Conservation (phyloP, 2,113 vertebrate genomes). For the Porphyrio hochstetteri region DNA sequence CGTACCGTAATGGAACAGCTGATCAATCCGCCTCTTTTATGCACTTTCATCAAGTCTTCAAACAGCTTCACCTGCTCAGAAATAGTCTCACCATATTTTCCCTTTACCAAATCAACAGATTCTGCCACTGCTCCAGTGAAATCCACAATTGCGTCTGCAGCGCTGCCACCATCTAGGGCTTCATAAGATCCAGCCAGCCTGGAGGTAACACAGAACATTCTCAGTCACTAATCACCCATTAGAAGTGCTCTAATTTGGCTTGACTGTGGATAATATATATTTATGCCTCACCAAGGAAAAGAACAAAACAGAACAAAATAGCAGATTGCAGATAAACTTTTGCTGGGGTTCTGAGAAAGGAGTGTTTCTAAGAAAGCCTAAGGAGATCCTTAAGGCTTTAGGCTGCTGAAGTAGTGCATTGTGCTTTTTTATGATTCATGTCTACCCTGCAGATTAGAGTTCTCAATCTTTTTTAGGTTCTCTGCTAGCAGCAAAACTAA, state of each 20-base stretch:
- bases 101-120: conserved; percentile 80
- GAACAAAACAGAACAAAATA: not conserved
- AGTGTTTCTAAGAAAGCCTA: not conserved
- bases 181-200: conserved; percentile 92
- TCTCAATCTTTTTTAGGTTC: not conserved
- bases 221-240: not conserved
- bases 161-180: conserved; percentile 89
- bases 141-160: conserved; percentile 92
- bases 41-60: conserved; percentile 84
- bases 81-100: conserved; percentile 76
- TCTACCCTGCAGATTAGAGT: not conserved
- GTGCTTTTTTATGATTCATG: not conserved
- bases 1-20: conserved; percentile 88
- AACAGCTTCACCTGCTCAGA: conserved; percentile 85
- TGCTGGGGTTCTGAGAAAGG: not conserved
- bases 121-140: conserved; percentile 92
- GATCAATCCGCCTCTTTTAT: conserved; percentile 86
- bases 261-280: not conserved
- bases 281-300: not conserved
- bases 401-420: not conserved
- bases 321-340: not conserved
- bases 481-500: not conserved
- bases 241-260: not conserved
- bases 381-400: not conserved
- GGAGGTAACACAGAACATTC: not conserved